Evolutionary conservation across 1,140 invertebrate species (phyloP).

Genomic region (Cyrtorhinus lividipennis): DNA sequence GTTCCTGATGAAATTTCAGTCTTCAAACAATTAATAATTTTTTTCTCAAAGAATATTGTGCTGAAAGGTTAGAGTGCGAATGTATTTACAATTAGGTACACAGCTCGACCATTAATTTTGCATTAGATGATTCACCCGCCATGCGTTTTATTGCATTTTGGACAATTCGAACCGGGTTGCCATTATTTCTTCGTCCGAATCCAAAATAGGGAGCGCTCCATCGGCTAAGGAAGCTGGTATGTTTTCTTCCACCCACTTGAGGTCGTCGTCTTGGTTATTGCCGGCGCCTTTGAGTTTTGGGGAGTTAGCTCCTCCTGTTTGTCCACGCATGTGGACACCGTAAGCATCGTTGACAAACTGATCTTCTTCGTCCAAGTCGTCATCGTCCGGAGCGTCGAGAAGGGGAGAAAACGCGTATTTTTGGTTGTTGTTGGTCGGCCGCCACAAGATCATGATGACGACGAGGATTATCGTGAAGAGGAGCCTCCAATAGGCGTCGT

Average conservation of each 20-base stretch:
- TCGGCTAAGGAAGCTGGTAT: constrained; percentile 61
- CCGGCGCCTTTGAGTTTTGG: constrained; percentile 25
- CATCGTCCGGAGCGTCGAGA: constrained; percentile 70
- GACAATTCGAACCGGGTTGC: constrained; percentile 80
- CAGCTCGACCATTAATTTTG: no score
- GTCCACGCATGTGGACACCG: constrained; percentile 57
- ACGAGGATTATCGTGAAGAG: constrained; percentile 73
- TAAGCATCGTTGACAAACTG: constrained; percentile 71
- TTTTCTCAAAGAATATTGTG: no score
- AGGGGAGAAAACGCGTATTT: constrained; percentile 86
- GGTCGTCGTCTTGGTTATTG: constrained; percentile 52
- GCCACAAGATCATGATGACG: constrained; percentile 88
- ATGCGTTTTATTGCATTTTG: constrained; percentile 76
- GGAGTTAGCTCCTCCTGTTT: constrained; percentile 23
- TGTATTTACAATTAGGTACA: no score
- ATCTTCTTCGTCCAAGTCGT: constrained; percentile 57
- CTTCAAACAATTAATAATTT: no score
- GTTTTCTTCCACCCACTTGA: constrained; percentile 86
- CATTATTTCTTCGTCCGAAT: constrained; percentile 81
- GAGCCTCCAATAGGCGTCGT: constrained; percentile 89
- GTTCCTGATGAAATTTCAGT: no score
- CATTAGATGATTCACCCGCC: no score
- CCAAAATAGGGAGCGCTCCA: constrained; percentile 60
- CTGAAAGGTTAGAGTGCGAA: no score
- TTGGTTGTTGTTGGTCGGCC: constrained; percentile 89